A percentile compares a stretch with the other conserved stretches of the same genome.
Conservation (phyloP, 1,140 invertebrate genomes). For the Brachionus paranguensis region DNA sequence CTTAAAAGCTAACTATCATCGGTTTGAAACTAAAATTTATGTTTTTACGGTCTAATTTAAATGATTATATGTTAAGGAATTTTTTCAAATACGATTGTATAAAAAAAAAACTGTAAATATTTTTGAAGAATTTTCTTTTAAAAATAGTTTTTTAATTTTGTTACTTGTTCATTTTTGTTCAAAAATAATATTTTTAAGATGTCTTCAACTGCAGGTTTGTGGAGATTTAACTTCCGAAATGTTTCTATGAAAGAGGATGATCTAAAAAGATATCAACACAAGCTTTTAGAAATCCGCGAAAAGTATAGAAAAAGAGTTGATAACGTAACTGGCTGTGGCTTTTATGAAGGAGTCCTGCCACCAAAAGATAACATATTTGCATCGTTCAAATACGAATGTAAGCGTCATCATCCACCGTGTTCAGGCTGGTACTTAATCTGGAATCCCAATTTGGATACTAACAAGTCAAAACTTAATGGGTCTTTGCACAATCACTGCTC, state of each 20-base stretch:
- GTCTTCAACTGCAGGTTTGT: slow-evolving; percentile 12
- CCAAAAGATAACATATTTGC: slow-evolving; percentile 35
- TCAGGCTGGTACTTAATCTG: slow-evolving; percentile 24
- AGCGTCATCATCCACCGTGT: slow-evolving; percentile 16
- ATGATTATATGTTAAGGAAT: too few relatives aligned
- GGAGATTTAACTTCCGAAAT: slow-evolving; percentile 1
- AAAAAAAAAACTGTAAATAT: too few relatives aligned
- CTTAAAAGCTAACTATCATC: too few relatives aligned
- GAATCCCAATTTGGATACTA: slow-evolving; percentile 2
- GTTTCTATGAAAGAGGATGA: not conserved
- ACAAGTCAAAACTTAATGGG: not conserved
- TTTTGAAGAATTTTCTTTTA: not conserved
- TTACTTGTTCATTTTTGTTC: not conserved
- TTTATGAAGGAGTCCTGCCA: not conserved
- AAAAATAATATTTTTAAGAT: not conserved
- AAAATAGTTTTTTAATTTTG: not conserved
- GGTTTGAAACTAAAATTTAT: too few relatives aligned
- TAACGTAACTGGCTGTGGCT: not conserved
- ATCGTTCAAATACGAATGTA: not conserved
- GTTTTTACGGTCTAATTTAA: too few relatives aligned
- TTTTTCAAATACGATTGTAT: too few relatives aligned
- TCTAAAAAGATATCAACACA: not conserved
- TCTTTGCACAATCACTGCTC: slow-evolving; percentile 15
- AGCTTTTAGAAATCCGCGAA: not conserved
- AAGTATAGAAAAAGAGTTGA: slow-evolving; percentile 10